These are phyloP conservation scores for Epizoanthus fatuus DNA, from an alignment of 92 coral and sea anemone genomes.

Conservation along the genomic window DNA sequence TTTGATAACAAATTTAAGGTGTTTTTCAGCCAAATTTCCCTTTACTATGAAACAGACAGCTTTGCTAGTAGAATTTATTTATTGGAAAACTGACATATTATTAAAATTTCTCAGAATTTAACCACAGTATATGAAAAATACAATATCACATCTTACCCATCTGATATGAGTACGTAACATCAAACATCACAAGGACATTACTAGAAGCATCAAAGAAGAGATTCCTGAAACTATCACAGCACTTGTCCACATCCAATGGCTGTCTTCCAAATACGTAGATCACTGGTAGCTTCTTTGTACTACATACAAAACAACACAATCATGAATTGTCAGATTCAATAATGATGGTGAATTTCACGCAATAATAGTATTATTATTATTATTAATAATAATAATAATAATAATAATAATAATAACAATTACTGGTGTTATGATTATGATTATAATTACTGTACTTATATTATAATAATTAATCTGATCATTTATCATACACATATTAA, in stretches of 20 bases:
- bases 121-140: background rate
- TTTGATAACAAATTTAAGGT: too few relatives aligned
- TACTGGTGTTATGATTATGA: background rate
- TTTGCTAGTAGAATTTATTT: too few relatives aligned
- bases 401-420: too few relatives aligned
- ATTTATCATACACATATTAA: too few relatives aligned
- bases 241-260: constrained; percentile 60
- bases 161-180: constrained; percentile 85
- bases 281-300: constrained; percentile 90
- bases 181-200: constrained; percentile 82
- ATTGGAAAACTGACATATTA: too few relatives aligned
- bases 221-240: constrained; percentile 67
- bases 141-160: constrained; percentile 66
- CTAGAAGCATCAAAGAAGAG: constrained; percentile 66
- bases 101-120: too few relatives aligned
- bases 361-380: background rate
- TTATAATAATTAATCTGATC: too few relatives aligned
- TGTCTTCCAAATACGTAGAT: constrained; percentile 90
- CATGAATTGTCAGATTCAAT: background rate
- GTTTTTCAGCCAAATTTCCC: too few relatives aligned
- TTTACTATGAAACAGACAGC: too few relatives aligned
- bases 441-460: background rate
- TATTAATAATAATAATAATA: background rate
- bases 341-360: background rate
- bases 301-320: constrained; percentile 29